Evolutionary conservation across 2,113 vertebrate genomes (phyloP).

Genomic region (Hirundichthys speculiger): DNA sequence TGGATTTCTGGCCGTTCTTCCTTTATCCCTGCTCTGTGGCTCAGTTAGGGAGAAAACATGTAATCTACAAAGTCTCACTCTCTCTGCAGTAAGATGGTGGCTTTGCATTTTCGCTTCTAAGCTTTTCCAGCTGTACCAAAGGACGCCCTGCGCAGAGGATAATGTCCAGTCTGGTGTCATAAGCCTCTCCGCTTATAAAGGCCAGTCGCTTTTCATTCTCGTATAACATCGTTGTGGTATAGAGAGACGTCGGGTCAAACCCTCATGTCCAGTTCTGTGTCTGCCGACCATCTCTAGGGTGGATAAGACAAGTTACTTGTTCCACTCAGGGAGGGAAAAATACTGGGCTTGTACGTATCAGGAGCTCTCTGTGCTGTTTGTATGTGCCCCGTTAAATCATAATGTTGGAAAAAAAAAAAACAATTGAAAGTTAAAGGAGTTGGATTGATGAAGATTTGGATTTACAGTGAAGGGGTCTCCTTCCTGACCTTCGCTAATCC

Average conservation of each 20-base stretch:
- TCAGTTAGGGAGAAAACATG: conserved; percentile 19
- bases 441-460: too few species aligned
- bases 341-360: conserved; percentile 67
- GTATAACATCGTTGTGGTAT: conserved; percentile 41
- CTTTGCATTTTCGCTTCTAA: conserved; percentile 52
- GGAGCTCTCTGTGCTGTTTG: conserved; percentile 63
- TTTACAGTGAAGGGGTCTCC: too few species aligned
- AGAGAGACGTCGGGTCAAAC: conserved; percentile 53
- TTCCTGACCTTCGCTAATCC: too few species aligned
- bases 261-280: conserved; percentile 49
- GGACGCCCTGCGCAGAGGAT: conserved; percentile 33
- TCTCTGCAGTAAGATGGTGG: conserved; percentile 55
- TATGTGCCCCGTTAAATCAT: conserved; percentile 59
- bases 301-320: conserved; percentile 61
- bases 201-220: conserved; percentile 55
- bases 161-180: conserved; percentile 31
- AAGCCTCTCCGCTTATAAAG: conserved; percentile 51
- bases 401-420: conserved; percentile 58
- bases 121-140: conserved; percentile 46
- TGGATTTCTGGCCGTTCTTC: conserved; percentile 58
- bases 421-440: not conserved
- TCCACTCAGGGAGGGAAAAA: conserved; percentile 55
- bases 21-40: conserved; percentile 58
- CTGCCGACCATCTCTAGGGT: not conserved
- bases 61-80: conserved; percentile 61